These are phyloP conservation scores for Girardinichthys multiradiatus DNA, from an alignment of 2,113 vertebrate genomes.

Conservation along the genomic window DNA sequence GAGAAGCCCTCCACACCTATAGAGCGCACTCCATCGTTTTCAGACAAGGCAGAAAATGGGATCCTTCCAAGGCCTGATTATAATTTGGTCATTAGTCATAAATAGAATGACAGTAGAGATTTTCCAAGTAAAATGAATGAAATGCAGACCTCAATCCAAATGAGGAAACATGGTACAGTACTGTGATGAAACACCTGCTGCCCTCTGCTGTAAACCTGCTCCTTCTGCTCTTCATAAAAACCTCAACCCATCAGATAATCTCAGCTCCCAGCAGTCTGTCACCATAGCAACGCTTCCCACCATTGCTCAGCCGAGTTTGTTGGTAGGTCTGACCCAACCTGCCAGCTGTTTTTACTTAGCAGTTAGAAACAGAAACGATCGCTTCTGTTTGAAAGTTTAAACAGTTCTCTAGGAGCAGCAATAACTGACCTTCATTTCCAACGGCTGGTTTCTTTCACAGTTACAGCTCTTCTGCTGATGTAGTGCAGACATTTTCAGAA, in stretches of 20 bases:
- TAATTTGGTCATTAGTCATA: background rate
- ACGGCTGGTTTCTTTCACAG: no score
- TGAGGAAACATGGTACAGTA: no score
- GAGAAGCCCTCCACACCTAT: background rate
- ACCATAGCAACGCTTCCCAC: slow-evolving; percentile 39
- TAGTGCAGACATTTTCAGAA: no score
- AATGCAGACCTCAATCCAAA: no score
- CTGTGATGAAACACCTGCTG: no score
- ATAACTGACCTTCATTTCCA: no score
- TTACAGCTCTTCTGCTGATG: no score
- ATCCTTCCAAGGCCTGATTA: background rate
- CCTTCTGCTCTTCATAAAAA: background rate
- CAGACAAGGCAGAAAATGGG: background rate
- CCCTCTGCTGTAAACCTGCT: background rate
- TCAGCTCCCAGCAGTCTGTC: slow-evolving; percentile 40
- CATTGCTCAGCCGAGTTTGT: slow-evolving; percentile 29
- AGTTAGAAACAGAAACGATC: no score
- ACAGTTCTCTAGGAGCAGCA: no score
- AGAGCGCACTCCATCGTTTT: background rate
- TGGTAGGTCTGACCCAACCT: slow-evolving; percentile 24
- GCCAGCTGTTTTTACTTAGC: no score
- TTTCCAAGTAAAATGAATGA: no score
- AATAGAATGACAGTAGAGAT: background rate
- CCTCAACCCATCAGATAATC: slow-evolving; percentile 7
- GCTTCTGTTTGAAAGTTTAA: background rate